Percentiles rank a stretch among this genome's conserved stretches.
phyloP scores from a whole-genome alignment of 1,140 invertebrate species.

The Diplogasteroides magnus region DNA sequence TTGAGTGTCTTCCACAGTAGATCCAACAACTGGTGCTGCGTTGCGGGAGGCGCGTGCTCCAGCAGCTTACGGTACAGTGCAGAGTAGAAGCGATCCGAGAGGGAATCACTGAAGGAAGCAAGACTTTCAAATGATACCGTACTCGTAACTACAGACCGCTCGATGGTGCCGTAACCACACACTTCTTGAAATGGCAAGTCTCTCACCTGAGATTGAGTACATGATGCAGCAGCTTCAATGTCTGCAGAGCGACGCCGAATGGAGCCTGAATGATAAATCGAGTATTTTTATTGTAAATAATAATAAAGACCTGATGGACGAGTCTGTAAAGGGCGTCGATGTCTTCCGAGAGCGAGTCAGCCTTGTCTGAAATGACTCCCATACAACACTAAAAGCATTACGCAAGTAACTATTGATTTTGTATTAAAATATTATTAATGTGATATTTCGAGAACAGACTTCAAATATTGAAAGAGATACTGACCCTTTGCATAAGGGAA shows the following conservation, averaged over 20 bases:
- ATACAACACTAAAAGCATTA: not conserved
- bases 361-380: not conserved
- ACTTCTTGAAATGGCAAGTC: too few relatives aligned
- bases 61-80: conserved; percentile 80
- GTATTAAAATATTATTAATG: conserved; percentile 1
- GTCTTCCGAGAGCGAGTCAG: conserved; percentile 20
- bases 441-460: not conserved
- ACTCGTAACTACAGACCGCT: conserved; percentile 36
- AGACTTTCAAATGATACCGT: not conserved
- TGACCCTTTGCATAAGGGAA: conserved; percentile 24
- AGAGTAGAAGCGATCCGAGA: conserved; percentile 73
- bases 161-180: too few relatives aligned
- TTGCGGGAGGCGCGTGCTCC: conserved; percentile 69
- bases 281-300: too few relatives aligned
- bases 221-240: conserved; percentile 78
- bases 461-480: conserved; percentile 1
- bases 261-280: too few relatives aligned
- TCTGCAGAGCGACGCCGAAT: conserved; percentile 78
- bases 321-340: conserved; percentile 73
- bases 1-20: conserved; percentile 68
- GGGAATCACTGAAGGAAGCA: conserved; percentile 49
- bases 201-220: conserved; percentile 65
- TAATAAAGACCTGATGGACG: too few relatives aligned
- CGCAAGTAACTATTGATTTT: not conserved
- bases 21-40: conserved; percentile 77